Percentiles rank a stretch among this genome's conserved stretches.
phyloP scores from a whole-genome alignment of 2,113 vertebrate species.

The Ictidomys tridecemlineatus region DNA sequence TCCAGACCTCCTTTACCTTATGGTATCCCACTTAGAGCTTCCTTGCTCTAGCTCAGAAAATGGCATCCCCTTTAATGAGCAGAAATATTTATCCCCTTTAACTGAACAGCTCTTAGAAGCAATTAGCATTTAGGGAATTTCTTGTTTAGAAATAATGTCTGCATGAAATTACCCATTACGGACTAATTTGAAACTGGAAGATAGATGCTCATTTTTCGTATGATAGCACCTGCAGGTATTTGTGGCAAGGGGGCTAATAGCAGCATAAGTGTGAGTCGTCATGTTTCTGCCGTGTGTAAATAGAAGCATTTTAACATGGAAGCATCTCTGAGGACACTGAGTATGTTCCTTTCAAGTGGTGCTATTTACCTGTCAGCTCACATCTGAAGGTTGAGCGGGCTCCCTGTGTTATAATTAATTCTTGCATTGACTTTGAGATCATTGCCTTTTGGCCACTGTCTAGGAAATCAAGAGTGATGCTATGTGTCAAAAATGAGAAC shows the following conservation, averaged over 20 bases:
- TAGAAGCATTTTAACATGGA: neutral
- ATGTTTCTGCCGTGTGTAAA: neutral
- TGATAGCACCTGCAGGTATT: conserved; percentile 71
- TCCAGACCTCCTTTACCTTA: conserved; percentile 26
- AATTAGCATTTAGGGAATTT: conserved; percentile 86
- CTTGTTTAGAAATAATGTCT: conserved; percentile 85
- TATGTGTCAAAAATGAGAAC: conserved; percentile 47
- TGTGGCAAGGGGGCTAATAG: neutral
- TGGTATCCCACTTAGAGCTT: neutral
- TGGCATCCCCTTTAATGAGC: conserved; percentile 58
- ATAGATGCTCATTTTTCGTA: conserved; percentile 80
- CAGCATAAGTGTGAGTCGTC: neutral
- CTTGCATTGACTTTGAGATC: conserved; percentile 31
- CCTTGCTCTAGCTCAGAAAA: conserved; percentile 49
- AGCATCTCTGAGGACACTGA: neutral
- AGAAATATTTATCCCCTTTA: conserved; percentile 77
- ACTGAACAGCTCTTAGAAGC: conserved; percentile 82
- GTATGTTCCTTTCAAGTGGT: neutral
- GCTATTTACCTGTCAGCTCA: conserved; percentile 52
- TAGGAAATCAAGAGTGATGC: conserved; percentile 47
- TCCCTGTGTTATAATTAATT: conserved; percentile 63
- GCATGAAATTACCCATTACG: conserved; percentile 84
- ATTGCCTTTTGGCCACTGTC: conserved; percentile 39
- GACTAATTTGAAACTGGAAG: conserved; percentile 82
- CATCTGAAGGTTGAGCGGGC: conserved; percentile 38